Percentiles rank a stretch among this genome's conserved stretches.
These are phyloP conservation scores for Ptyas mucosa DNA, from an alignment of 2,113 vertebrate species.

Conservation along the genomic window DNA sequence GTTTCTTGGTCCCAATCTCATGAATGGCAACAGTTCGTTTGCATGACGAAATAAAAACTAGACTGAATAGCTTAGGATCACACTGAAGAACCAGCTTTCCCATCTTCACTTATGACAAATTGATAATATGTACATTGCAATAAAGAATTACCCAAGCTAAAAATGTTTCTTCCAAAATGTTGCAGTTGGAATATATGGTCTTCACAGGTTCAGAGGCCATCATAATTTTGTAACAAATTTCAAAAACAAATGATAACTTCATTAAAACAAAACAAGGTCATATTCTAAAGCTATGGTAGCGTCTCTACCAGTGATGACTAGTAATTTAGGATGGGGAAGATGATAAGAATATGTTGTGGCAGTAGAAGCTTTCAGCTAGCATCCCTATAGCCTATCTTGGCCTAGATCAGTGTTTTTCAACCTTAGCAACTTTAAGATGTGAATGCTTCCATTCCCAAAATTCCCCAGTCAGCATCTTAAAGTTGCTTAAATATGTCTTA, in stretches of 20 bases:
- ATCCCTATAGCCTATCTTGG: not conserved
- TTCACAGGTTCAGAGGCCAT: not conserved
- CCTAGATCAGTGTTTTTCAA: not conserved
- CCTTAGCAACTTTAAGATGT: not conserved
- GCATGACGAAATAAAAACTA: not conserved
- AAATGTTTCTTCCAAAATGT: not conserved
- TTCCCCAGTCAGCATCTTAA: not conserved
- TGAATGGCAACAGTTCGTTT: accelerated
- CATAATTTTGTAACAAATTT: not conserved
- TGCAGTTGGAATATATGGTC: not conserved
- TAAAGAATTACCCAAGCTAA: not conserved
- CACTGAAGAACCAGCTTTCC: not conserved
- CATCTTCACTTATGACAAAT: not conserved
- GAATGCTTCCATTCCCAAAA: not conserved
- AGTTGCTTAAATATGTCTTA: not conserved
- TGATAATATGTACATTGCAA: not conserved
- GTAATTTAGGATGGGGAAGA: not conserved
- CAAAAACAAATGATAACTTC: not conserved
- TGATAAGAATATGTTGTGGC: not conserved
- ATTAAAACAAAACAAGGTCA: not conserved
- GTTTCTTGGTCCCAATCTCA: not conserved
- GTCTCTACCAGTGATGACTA: not conserved
- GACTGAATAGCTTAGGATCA: not conserved
- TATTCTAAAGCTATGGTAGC: not conserved
- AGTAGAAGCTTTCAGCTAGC: not conserved